These are phyloP conservation scores for Rhizoglyphus robini DNA, from an alignment of 1,140 invertebrate species.

Conservation along the genomic window DNA sequence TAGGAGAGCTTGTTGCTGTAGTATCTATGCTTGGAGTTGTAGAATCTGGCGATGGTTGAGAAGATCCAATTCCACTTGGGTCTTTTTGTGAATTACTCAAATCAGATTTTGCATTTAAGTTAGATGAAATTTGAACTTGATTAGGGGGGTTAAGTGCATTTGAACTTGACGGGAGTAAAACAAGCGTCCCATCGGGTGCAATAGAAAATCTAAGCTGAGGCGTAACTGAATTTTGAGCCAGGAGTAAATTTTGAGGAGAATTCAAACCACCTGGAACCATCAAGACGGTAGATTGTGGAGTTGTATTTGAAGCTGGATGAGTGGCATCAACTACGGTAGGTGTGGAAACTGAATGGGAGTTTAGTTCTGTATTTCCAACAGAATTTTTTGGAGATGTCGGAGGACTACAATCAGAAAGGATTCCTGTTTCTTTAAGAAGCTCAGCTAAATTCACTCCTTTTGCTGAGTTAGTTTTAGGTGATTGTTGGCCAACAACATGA, in stretches of 20 bases:
- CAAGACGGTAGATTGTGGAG: constrained; percentile 19
- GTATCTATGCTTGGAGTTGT: constrained; percentile 23
- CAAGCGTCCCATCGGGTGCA: background rate
- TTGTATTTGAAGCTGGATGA: background rate
- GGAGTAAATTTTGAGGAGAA: constrained; percentile 9
- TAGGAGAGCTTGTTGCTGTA: background rate
- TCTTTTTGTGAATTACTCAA: constrained; percentile 9
- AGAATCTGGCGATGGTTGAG: constrained; percentile 24
- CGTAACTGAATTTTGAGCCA: background rate
- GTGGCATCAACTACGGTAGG: background rate
- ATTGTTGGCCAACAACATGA: too few relatives aligned
- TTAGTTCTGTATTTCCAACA: too few relatives aligned
- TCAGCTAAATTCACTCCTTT: constrained; percentile 28
- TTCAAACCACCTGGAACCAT: constrained; percentile 2
- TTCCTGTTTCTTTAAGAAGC: constrained; percentile 28
- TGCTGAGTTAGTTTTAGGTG: background rate
- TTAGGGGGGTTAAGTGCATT: background rate
- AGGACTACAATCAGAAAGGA: constrained; percentile 24
- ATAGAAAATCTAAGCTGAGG: constrained; percentile 24
- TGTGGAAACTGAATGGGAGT: background rate
- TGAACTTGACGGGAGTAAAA: background rate
- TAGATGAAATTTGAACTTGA: background rate
- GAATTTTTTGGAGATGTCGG: constrained; percentile 18
- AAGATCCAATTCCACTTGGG: constrained; percentile 19
- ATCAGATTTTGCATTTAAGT: background rate